Conservation (phyloP, 2,113 vertebrate genomes). For the Amblyornis subalaris region DNA sequence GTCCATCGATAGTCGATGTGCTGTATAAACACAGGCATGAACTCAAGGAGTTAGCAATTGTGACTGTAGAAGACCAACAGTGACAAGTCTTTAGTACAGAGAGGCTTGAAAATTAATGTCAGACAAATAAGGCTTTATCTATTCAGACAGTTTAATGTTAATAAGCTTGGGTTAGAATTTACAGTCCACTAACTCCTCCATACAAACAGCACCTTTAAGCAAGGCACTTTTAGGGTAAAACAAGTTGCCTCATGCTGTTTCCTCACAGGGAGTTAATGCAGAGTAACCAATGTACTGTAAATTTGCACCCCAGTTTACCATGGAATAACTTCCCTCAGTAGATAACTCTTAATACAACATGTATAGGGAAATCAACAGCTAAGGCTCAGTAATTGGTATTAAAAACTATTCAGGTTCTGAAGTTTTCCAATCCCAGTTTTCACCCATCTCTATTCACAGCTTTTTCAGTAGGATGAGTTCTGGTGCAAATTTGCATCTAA, state of each 20-base stretch:
- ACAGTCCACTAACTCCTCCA: conserved; percentile 45
- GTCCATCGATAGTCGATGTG: rapidly evolving
- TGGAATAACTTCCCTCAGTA: not conserved
- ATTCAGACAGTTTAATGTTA: conserved; percentile 37
- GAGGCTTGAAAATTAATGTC: conserved; percentile 21
- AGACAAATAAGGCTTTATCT: conserved; percentile 24
- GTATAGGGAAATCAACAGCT: not conserved
- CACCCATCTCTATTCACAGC: not conserved
- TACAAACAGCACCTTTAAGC: conserved; percentile 20
- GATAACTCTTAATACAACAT: not conserved
- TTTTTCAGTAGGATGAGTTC: not conserved
- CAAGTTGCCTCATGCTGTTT: conserved; percentile 51
- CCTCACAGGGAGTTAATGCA: conserved; percentile 59
- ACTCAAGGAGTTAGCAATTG: not conserved
- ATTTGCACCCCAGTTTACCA: conserved; percentile 43
- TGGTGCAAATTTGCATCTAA: not conserved
- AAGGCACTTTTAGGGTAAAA: conserved; percentile 38
- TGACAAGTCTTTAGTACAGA: not conserved
- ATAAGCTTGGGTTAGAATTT: conserved; percentile 41
- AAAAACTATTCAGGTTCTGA: not conserved
- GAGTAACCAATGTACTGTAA: conserved; percentile 57
- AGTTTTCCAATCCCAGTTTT: not conserved
- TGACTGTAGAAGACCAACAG: not conserved
- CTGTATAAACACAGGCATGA: not conserved
- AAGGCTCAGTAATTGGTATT: not conserved